Base-by-base conservation (phyloP, 2,888 invertebrate genomes). In the Leptopterna dolabrata region DNA sequence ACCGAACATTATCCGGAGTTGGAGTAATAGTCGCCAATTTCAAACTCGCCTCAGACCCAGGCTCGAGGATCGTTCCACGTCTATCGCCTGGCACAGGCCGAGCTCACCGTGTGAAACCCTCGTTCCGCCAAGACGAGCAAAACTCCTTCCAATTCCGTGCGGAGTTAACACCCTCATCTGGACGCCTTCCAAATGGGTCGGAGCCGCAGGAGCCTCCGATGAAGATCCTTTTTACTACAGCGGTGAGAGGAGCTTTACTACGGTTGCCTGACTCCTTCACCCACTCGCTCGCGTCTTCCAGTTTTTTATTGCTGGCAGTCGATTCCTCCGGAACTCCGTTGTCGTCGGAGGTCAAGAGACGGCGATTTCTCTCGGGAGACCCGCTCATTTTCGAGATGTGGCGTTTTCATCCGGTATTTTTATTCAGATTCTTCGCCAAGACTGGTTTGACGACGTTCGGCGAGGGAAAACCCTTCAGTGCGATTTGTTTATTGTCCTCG, bases 321-420 rank as follows among this genome's bases (percentile, higher is more conserved):
- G 47, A 47, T 47, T 47, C 47, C 47, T 16, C 13, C 47, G 13
- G 63, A 63, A 19, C 27, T 27, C 27, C 11, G 63, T 63, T 63
- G 63, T 63, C 63, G 63, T 63, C 24, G 63, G 63, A 63, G 63
- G 63, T 63, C 63, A 63, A 24, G 63, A 63, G 63, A 63, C 63
- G 19, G 27, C 63, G 63, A 63, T 63, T 63, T 63, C 63, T 63
- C 63, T 27, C 63, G 11, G 63, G 24, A n/a, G 24, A 63, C 24
- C 63, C 63, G 63, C 24, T 63, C 63, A 24, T 19, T 55, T 55
- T 63, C 19, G 63, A 27, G 19, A 19, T 24, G 63, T 27, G 63
- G 63, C 24, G 24, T 63, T 63, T 24, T 19, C n/a, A 24, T 24
- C 63, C 63, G 9, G 63, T 27, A 24, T 24, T 63, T 63, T 11